phyloP scores from a whole-genome alignment of 2,797 vertebrate genomes.

The Pelodytes ibericus region DNA sequence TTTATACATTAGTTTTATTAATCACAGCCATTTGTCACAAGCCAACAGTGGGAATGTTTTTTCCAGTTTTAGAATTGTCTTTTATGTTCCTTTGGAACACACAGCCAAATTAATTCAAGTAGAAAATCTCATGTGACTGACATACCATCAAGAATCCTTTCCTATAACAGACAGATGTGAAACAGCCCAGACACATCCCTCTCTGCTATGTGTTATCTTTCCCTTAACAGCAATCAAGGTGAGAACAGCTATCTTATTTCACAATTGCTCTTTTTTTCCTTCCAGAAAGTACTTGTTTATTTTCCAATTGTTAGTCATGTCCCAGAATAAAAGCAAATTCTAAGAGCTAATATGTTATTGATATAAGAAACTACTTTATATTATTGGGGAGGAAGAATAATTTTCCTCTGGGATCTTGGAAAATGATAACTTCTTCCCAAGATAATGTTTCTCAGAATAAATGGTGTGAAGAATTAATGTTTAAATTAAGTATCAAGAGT shows the following conservation, averaged over 20 bases:
- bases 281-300: constrained; percentile 4
- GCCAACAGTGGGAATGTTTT: no score
- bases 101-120: constrained; percentile 13
- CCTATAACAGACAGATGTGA: background rate
- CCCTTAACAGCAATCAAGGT: constrained; percentile 23
- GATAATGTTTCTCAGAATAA: background rate
- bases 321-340: background rate
- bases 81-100: constrained; percentile 1
- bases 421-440: constrained; percentile 3
- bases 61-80: no score
- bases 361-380: background rate
- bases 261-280: constrained; percentile 12
- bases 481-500: no score
- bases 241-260: constrained; percentile 10
- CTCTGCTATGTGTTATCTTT: constrained; percentile 19
- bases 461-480: no score
- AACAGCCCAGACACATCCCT: constrained; percentile 9
- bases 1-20: no score
- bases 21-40: no score
- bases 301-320: constrained; percentile 1
- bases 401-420: background rate
- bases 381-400: background rate
- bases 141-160: background rate
- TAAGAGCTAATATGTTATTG: background rate
- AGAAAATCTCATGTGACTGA: constrained; percentile 20